These are phyloP conservation scores for Erebia palarica DNA, from an alignment of 2,888 invertebrate species.

Conservation along the genomic window DNA sequence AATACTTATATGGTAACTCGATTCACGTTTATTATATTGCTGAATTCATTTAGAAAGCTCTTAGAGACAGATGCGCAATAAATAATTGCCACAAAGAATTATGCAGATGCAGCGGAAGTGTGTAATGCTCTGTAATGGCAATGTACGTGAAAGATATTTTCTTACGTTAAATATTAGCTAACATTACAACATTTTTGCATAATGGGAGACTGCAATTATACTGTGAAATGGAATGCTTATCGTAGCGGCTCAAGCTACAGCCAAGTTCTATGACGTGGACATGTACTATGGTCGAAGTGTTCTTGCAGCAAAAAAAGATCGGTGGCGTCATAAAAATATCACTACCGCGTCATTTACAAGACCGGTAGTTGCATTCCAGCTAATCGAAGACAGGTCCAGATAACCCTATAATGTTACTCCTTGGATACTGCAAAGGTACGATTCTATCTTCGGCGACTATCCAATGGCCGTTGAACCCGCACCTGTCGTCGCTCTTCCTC, in stretches of 20 bases:
- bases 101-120: slow-evolving; percentile 32
- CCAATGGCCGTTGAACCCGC: slow-evolving; percentile 72
- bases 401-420: slow-evolving; percentile 59
- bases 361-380: slow-evolving; percentile 53
- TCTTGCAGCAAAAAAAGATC: slow-evolving; percentile 22
- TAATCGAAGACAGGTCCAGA: slow-evolving; percentile 49
- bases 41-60: slow-evolving; percentile 5
- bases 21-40: background rate
- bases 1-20: background rate
- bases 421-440: slow-evolving; percentile 50
- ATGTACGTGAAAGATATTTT: slow-evolving; percentile 35
- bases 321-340: slow-evolving; percentile 35
- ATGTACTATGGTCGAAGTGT: slow-evolving; percentile 23
- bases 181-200: slow-evolving; percentile 40
- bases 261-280: slow-evolving; percentile 32
- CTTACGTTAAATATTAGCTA: slow-evolving; percentile 38
- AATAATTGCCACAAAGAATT: slow-evolving; percentile 21
- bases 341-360: slow-evolving; percentile 55
- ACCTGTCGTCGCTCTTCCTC: slow-evolving; percentile 68
- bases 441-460: slow-evolving; percentile 44
- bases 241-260: slow-evolving; percentile 22
- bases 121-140: slow-evolving; percentile 34
- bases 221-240: slow-evolving; percentile 38
- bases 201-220: slow-evolving; percentile 34
- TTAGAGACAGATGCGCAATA: slow-evolving; percentile 18